A percentile compares a stretch with the other conserved stretches of the same genome.
phyloP scores from a whole-genome alignment of 1,140 invertebrate genomes.

The Pollicipes pollicipes region DNA sequence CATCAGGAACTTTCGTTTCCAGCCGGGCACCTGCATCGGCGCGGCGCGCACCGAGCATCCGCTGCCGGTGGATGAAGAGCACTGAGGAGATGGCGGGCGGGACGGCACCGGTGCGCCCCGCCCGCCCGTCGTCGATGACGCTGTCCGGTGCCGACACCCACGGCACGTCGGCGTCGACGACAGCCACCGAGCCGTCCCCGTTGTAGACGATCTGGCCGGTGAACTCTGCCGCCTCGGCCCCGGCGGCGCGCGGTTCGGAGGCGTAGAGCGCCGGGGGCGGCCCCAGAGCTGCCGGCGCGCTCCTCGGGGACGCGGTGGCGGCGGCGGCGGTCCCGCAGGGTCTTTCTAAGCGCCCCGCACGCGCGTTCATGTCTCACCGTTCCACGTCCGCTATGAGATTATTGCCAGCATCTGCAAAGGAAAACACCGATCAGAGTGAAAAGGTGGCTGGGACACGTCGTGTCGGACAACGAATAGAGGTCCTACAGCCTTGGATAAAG shows the following conservation, averaged over 20 bases:
- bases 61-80: neutral
- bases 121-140: neutral
- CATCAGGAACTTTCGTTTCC: neutral
- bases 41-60: too few relatives aligned
- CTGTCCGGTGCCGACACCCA: neutral
- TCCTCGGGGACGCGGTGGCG: neutral
- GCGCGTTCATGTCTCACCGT: neutral
- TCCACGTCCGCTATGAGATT: too few relatives aligned
- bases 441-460: too few relatives aligned
- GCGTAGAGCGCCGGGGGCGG: neutral
- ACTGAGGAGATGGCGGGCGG: neutral
- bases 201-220: neutral
- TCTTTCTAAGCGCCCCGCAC: neutral
- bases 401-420: too few relatives aligned
- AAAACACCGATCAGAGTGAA: too few relatives aligned
- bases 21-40: too few relatives aligned
- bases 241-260: too few relatives aligned
- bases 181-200: neutral
- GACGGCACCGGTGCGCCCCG: too few relatives aligned
- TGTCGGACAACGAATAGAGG: too few relatives aligned
- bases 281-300: too few relatives aligned
- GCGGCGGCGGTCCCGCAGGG: neutral
- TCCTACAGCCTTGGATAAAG: too few relatives aligned
- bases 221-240: neutral
- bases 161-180: neutral